Percentiles rank a stretch among this genome's conserved stretches.
phyloP scores from a whole-genome alignment of 2,113 vertebrate species.

The Caranx melampygus region DNA sequence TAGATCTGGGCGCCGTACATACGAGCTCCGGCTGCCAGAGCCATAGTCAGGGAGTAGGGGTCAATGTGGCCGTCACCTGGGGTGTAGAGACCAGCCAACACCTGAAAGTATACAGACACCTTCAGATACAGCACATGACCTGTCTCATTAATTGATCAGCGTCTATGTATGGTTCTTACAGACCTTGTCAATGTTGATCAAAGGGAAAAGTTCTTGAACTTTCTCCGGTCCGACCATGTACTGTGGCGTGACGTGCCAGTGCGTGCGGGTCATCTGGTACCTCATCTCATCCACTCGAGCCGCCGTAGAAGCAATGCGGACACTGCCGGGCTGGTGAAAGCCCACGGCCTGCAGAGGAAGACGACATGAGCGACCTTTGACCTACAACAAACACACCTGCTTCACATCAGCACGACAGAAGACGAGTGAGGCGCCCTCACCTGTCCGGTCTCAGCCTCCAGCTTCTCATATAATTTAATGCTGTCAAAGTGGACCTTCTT shows the following conservation, averaged over 20 bases:
- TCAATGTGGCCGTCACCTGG: slow-evolving; percentile 98
- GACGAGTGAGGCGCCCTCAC: slow-evolving; percentile 73
- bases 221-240: slow-evolving; percentile 91
- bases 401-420: not conserved
- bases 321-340: slow-evolving; percentile 95
- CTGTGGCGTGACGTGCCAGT: slow-evolving; percentile 92
- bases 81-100: slow-evolving; percentile 95
- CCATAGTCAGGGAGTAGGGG: slow-evolving; percentile 98
- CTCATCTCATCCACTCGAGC: slow-evolving; percentile 94
- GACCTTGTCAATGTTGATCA: slow-evolving; percentile 94
- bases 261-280: slow-evolving; percentile 94
- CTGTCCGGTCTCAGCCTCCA: slow-evolving; percentile 97
- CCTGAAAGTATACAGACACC: slow-evolving; percentile 73
- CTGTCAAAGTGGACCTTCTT: slow-evolving; percentile 97
- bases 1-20: slow-evolving; percentile 95
- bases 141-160: not conserved
- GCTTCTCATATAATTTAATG: slow-evolving; percentile 93
- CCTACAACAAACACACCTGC: not conserved
- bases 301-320: slow-evolving; percentile 92
- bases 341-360: slow-evolving; percentile 87
- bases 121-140: not conserved
- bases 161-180: not conserved
- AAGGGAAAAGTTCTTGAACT: slow-evolving; percentile 91
- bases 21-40: slow-evolving; percentile 95
- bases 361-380: not conserved